A percentile compares a stretch with the other conserved stretches of the same genome.
Conservation (phyloP, 2,888 invertebrate genomes). For the Mystacides longicornis region DNA sequence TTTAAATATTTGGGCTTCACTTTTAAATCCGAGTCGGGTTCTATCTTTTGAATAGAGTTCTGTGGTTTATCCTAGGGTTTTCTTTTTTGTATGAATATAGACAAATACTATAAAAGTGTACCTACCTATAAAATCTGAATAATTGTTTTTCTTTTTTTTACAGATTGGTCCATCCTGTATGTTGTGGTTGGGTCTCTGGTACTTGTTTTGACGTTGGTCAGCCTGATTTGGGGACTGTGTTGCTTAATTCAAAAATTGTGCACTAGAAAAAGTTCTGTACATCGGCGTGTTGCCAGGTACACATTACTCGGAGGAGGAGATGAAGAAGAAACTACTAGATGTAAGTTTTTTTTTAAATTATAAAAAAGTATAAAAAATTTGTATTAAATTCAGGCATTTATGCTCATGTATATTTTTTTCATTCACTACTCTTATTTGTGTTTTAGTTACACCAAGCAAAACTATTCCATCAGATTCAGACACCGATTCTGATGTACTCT, state of each 20-base stretch:
- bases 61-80: too few relatives aligned
- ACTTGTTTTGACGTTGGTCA: conserved; percentile 53
- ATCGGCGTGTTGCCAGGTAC: conserved; percentile 54
- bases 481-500: conserved; percentile 78
- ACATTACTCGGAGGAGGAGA: conserved; percentile 63
- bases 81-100: too few relatives aligned
- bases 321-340: conserved; percentile 56
- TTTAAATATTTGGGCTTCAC: too few relatives aligned
- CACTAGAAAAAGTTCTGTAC: conserved; percentile 43
- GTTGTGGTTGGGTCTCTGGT: conserved; percentile 69
- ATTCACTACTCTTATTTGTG: background rate
- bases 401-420: background rate
- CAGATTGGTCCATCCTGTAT: conserved; percentile 92
- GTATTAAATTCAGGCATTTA: background rate
- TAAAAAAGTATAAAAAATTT: background rate
- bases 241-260: conserved; percentile 50
- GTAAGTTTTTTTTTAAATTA: conserved; percentile 39
- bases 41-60: too few relatives aligned
- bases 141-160: conserved; percentile 25
- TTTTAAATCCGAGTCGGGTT: too few relatives aligned
- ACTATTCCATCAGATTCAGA: conserved; percentile 68
- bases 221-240: conserved; percentile 55
- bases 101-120: too few relatives aligned
- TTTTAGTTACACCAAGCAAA: conserved; percentile 53
- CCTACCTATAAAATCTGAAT: background rate